Evolutionary conservation across 2,797 vertebrate genomes (phyloP).

Genomic region (Buphagus erythrorhynchus): DNA sequence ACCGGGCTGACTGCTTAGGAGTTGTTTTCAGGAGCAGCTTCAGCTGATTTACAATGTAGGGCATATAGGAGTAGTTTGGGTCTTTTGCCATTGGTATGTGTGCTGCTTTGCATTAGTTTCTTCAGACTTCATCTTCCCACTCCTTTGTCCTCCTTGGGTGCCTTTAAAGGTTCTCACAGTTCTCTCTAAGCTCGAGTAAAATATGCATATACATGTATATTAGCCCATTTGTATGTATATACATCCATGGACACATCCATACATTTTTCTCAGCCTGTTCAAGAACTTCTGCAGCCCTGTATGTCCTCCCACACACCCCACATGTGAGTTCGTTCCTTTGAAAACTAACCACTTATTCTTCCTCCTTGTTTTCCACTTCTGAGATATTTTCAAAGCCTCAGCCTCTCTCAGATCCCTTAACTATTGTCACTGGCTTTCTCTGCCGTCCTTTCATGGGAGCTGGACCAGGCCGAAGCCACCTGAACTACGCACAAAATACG

Average conservation of each 20-base stretch:
- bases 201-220: accelerated
- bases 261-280: not conserved
- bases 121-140: not conserved
- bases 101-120: not conserved
- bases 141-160: not conserved
- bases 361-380: not conserved
- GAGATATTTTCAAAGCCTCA: not conserved
- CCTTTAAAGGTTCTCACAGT: not conserved
- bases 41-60: not conserved
- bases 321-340: not conserved
- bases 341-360: not conserved
- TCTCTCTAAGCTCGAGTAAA: not conserved
- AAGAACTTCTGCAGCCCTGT: not conserved
- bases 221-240: not conserved
- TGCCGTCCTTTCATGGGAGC: not conserved
- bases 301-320: accelerated
- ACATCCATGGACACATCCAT: not conserved
- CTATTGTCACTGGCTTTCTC: not conserved
- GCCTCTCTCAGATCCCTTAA: not conserved
- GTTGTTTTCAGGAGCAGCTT: not conserved
- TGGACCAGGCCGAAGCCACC: not conserved
- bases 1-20: not conserved
- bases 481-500: not conserved
- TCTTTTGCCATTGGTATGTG: not conserved
- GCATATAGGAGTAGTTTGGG: not conserved